Percentiles rank a stretch among this genome's conserved stretches.
These are phyloP conservation scores for Pollimyrus isidori DNA, from an alignment of 2,113 vertebrate species.

Conservation along the genomic window DNA sequence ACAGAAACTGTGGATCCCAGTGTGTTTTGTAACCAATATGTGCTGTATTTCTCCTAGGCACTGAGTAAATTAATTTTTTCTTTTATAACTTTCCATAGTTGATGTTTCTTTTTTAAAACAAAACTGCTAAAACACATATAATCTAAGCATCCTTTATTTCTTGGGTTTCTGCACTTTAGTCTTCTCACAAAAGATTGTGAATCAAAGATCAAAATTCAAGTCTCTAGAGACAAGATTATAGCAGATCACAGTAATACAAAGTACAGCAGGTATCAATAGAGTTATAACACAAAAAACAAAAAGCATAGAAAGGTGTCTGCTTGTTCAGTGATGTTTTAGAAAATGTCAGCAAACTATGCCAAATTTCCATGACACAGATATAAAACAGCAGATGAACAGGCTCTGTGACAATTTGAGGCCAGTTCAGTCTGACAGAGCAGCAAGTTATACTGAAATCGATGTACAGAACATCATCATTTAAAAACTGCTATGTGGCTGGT, in stretches of 20 bases:
- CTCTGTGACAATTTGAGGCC: background rate
- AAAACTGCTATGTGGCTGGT: background rate
- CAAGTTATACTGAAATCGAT: background rate
- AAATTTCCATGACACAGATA: background rate
- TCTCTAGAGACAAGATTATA: background rate
- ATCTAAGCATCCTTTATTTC: background rate
- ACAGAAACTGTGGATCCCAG: conserved; percentile 40
- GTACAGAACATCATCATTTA: background rate
- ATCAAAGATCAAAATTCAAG: background rate
- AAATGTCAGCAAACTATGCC: background rate
- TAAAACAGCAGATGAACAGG: background rate
- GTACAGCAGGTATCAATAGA: background rate
- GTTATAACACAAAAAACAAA: background rate
- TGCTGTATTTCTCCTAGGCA: conserved; percentile 60
- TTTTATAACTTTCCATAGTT: conserved; percentile 10
- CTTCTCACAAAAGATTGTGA: background rate
- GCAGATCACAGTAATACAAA: background rate
- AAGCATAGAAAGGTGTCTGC: background rate
- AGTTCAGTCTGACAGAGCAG: background rate
- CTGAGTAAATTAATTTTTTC: conserved; percentile 61
- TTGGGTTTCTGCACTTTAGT: background rate
- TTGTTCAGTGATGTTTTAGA: background rate
- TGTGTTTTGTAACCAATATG: conserved; percentile 43
- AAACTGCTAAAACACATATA: background rate
- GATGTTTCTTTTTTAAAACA: background rate